These are phyloP conservation scores for Eriocheir sinensis DNA, from an alignment of 1,140 invertebrate genomes.

Conservation along the genomic window DNA sequence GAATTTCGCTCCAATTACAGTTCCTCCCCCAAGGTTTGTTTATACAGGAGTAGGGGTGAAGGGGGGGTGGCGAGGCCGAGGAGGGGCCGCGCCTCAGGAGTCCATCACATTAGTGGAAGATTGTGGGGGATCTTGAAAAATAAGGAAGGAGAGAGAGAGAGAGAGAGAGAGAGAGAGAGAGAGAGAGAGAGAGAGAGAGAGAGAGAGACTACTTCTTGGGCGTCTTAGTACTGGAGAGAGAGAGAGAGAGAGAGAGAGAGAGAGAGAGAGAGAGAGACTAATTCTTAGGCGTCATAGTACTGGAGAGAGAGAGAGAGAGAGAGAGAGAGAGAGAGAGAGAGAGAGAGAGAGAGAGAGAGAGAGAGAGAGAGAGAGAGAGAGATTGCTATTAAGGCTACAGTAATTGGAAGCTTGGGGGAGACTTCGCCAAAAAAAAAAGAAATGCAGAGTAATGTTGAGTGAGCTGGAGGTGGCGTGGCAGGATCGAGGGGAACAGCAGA, in stretches of 20 bases:
- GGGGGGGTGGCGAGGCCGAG: neutral
- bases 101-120: neutral
- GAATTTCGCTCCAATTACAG: constrained; percentile 15
- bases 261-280: neutral
- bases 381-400: no score
- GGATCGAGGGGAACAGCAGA: no score
- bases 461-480: no score
- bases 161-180: constrained; percentile 18
- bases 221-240: neutral
- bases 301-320: no score
- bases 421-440: no score
- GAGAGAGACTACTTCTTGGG: no score
- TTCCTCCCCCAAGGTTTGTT: neutral
- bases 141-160: neutral
- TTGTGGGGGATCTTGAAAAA: neutral
- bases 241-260: constrained; percentile 3
- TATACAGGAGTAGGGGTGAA: neutral
- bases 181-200: neutral
- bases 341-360: no score
- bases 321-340: no score
- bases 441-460: no score
- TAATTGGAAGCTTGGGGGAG: no score
- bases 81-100: neutral
- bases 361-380: no score
- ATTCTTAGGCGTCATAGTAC: neutral